Evolutionary conservation across 2,797 vertebrate species (phyloP), one percentile per base, ranked within the genome.

Genomic region (Coregonus suidteri): DNA sequence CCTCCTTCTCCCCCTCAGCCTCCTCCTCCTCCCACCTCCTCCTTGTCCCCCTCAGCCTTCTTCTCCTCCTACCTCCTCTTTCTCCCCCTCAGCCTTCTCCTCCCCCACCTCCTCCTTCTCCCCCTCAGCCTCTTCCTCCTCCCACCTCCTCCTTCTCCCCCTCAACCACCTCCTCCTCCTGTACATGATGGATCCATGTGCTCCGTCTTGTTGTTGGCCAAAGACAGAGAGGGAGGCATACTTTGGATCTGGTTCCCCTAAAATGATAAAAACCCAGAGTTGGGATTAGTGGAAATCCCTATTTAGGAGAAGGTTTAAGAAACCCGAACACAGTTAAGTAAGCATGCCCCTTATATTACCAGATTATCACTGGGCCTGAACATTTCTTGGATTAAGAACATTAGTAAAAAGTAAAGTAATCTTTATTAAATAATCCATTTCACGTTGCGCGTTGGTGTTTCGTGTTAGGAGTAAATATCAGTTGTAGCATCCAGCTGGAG

Each of bases 401-500:
- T 35, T 13, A 73, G 84, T 68, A 65, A 66, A 84, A 83, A 80
- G 75, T 70, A 80, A 84, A 87, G 51, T 84, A 81, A 86, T 78
- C 72, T 81, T 83, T 79, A 83, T 86, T 86, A 79, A 90, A 86
- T 89, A 84, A 93, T 91, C 80, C 59, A 78, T 88, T 91, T 90
- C 86, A 87, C 83, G 7, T 1, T 41, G 84, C 83, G 75, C 79
- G 11, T 79, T 72, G 75, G 79, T 80, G 78, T 75, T 86, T 70
- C 76, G 79, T 87, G 79, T 86, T 84, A 87, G 85, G 77, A 66
- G 74, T 71, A 75, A 41, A 30, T 73, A 41, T 41, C 6, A 1
- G 37, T 41, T 41, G 6, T 41, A 41, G 37, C 37, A 41, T 41
- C 1, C 1, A 25, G 25, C 25, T 25, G 25, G 25, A 25, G 25